Conservation (phyloP, 2,113 vertebrate genomes). For the Oncorhynchus nerka region DNA sequence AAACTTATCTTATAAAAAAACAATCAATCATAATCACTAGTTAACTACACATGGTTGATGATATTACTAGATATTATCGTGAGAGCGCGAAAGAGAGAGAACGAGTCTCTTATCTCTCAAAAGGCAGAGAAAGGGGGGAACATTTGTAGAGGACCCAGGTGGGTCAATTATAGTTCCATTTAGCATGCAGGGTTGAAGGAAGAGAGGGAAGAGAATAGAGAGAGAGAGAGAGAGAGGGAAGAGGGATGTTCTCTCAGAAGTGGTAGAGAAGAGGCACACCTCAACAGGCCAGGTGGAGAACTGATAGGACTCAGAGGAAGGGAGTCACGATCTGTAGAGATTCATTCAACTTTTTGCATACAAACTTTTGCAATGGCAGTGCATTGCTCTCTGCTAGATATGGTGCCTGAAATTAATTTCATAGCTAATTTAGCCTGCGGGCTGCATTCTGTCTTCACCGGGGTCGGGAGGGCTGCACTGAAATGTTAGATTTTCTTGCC, state of each 20-base stretch:
- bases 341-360: constrained; percentile 15
- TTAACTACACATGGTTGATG: too few species aligned
- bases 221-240: constrained; percentile 13
- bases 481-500: too few species aligned
- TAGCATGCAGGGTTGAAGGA: constrained; percentile 42
- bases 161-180: constrained; percentile 55
- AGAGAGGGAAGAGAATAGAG: background rate
- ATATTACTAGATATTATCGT: too few species aligned
- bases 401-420: background rate
- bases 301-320: background rate
- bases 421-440: background rate
- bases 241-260: constrained; percentile 38
- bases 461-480: too few species aligned
- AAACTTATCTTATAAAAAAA: too few species aligned
- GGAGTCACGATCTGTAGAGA: background rate
- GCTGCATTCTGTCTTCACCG: too few species aligned
- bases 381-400: background rate
- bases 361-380: constrained; percentile 2
- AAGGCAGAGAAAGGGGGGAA: constrained; percentile 21
- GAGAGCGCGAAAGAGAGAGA: background rate
- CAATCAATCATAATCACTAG: too few species aligned
- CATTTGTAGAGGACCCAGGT: constrained; percentile 45
- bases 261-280: constrained; percentile 39
- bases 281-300: constrained; percentile 27
- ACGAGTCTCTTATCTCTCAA: constrained; percentile 16